A percentile compares a stretch with the other conserved stretches of the same genome.
phyloP scores from a whole-genome alignment of 2,888 invertebrate species.

The Nineta flava region DNA sequence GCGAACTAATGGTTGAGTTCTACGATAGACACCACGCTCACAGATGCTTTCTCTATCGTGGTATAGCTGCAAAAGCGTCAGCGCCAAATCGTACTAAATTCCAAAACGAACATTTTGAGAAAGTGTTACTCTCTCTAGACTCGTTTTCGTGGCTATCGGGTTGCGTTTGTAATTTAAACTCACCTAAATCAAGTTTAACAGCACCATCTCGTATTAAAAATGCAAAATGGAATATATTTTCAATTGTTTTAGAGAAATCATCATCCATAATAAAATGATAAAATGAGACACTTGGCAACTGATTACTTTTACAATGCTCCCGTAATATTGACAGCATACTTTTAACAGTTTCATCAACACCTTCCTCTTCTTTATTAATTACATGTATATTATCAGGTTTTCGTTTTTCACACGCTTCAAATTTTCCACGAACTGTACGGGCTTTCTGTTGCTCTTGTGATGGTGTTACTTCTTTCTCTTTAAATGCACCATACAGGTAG shows the following conservation, averaged over 20 bases:
- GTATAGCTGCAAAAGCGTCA: too few species aligned
- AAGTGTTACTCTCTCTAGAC: too few species aligned
- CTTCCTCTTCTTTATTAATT: slow-evolving; percentile 35
- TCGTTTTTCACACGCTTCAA: slow-evolving; percentile 25
- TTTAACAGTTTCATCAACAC: slow-evolving; percentile 36
- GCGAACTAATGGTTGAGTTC: too few species aligned
- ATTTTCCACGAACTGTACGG: slow-evolving; percentile 17
- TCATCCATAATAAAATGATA: slow-evolving; percentile 39
- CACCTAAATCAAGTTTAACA: slow-evolving; percentile 24
- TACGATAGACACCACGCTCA: too few species aligned
- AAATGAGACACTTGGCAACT: slow-evolving; percentile 33
- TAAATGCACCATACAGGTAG: slow-evolving; percentile 33
- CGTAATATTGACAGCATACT: slow-evolving; percentile 32
- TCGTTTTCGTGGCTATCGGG: too few species aligned
- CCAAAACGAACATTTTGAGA: too few species aligned
- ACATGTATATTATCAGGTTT: slow-evolving; percentile 35
- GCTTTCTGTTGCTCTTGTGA: slow-evolving; percentile 20
- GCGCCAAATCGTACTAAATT: too few species aligned
- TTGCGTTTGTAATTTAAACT: too few species aligned
- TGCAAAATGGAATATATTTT: slow-evolving; percentile 48
- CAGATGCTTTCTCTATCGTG: too few species aligned
- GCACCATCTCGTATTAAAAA: slow-evolving; percentile 42
- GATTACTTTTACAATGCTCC: slow-evolving; percentile 26
- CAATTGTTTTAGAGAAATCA: slow-evolving; percentile 40
- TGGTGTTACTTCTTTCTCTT: slow-evolving; percentile 16